These are phyloP conservation scores for Sesia bembeciformis DNA, from an alignment of 2,888 invertebrate genomes.

Conservation along the genomic window DNA sequence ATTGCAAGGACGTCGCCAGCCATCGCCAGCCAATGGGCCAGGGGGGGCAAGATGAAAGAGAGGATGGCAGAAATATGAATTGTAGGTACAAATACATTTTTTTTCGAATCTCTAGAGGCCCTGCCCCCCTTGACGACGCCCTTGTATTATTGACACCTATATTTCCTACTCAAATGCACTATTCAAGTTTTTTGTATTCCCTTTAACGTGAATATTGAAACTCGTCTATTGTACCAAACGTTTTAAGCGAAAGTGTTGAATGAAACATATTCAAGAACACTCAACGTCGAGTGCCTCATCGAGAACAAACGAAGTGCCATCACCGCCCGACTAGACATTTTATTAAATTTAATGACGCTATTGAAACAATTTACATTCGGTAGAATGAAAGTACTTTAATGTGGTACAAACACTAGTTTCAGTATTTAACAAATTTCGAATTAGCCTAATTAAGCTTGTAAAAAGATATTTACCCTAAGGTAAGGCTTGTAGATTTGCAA, in stretches of 20 bases:
- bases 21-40: too few species aligned
- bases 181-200: too few species aligned
- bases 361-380: background rate
- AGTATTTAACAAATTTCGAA: background rate
- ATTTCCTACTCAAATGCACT: too few species aligned
- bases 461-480: background rate
- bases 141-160: too few species aligned
- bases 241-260: background rate
- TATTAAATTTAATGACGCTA: background rate
- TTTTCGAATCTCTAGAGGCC: too few species aligned
- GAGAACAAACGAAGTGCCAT: conserved; percentile 18
- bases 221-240: background rate
- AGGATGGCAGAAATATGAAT: too few species aligned
- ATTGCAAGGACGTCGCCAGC: too few species aligned
- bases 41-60: too few species aligned
- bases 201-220: background rate
- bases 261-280: conserved; percentile 11
- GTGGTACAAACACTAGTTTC: background rate
- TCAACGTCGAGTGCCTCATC: conserved; percentile 16
- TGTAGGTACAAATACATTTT: too few species aligned
- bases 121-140: too few species aligned
- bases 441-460: background rate
- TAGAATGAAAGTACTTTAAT: background rate
- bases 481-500: too few species aligned
- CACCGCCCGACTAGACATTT: background rate